Evolutionary conservation across 2,113 vertebrate genomes (phyloP).

Genomic region (Choloepus hoffmanni): DNA sequence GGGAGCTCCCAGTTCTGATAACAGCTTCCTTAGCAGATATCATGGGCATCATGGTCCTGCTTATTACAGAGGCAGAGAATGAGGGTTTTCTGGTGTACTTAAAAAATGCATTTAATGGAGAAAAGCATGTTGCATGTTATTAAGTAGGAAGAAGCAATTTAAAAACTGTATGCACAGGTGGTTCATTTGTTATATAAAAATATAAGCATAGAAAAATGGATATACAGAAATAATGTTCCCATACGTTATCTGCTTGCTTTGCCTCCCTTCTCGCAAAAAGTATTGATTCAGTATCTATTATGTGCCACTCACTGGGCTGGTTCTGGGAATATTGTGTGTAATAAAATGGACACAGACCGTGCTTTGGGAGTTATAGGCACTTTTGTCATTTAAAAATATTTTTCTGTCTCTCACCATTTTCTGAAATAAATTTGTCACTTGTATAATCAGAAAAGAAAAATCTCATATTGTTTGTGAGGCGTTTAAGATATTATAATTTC

Average conservation of each 20-base stretch:
- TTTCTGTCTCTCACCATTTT: neutral
- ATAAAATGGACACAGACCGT: neutral
- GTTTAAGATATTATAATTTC: neutral
- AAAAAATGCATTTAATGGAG: neutral
- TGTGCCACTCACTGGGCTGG: neutral
- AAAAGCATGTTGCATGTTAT: neutral
- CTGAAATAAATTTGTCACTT: slow-evolving; percentile 14
- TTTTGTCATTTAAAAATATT: neutral
- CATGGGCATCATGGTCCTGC: no score
- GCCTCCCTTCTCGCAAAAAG: neutral
- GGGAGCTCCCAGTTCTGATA: fast-evolving
- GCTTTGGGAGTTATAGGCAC: neutral
- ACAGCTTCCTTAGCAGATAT: neutral
- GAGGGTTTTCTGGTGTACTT: neutral
- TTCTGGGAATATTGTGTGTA: neutral
- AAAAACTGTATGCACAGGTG: neutral
- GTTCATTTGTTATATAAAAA: slow-evolving; percentile 21
- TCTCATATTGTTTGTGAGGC: neutral
- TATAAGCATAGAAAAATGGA: neutral
- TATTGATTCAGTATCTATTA: neutral
- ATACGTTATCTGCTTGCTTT: neutral
- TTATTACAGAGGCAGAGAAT: neutral
- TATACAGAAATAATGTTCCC: neutral
- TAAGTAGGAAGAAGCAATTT: slow-evolving; percentile 25
- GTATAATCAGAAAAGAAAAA: neutral